phyloP scores from a whole-genome alignment of 2,113 vertebrate species.

The Hemiscyllium ocellatum region DNA sequence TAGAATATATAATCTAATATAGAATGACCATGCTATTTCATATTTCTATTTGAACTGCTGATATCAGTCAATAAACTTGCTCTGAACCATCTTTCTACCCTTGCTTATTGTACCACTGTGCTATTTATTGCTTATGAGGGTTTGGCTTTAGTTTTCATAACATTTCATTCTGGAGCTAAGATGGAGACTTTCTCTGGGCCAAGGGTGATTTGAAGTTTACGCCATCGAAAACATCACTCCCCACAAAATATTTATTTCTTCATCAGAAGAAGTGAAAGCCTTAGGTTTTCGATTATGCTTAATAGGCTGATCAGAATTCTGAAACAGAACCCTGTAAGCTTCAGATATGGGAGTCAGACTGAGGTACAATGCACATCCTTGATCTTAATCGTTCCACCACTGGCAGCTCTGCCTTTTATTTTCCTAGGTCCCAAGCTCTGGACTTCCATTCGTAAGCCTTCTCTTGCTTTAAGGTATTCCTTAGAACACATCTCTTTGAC shows the following conservation, averaged over 20 bases:
- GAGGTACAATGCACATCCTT: neutral
- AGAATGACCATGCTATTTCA: conserved; percentile 6
- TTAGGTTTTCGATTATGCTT: neutral
- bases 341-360: neutral
- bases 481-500: neutral
- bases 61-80: neutral
- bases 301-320: neutral
- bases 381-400: neutral
- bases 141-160: neutral
- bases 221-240: neutral
- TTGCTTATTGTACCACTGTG: neutral
- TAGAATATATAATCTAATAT: conserved; percentile 3
- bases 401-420: neutral
- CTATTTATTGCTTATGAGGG: neutral
- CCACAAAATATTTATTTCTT: neutral
- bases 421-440: neutral
- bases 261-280: neutral
- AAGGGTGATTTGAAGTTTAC: neutral
- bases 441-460: neutral
- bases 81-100: neutral
- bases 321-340: no score
- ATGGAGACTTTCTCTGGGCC: no score
- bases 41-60: neutral
- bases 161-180: neutral
- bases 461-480: neutral